These are phyloP conservation scores for Galeopterus variegatus DNA, from an alignment of 2,113 vertebrate genomes.

Conservation along the genomic window DNA sequence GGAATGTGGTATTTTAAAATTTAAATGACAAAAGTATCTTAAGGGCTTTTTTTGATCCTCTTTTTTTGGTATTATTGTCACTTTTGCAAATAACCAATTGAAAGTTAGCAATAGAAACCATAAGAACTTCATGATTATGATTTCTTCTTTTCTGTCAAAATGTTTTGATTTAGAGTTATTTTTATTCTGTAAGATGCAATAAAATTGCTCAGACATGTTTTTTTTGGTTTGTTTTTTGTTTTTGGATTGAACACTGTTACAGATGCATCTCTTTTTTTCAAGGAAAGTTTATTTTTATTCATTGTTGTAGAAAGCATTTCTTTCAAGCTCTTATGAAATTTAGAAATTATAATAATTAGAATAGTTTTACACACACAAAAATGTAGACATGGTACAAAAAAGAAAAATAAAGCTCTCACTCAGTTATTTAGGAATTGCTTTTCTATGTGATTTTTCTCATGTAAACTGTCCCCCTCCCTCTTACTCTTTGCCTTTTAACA, in stretches of 20 bases:
- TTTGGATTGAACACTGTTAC: background rate
- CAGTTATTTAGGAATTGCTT: conserved; percentile 20
- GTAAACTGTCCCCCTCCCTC: background rate
- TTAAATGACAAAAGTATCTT: conserved; percentile 78
- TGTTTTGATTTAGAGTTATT: conserved; percentile 65
- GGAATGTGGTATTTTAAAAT: conserved; percentile 53
- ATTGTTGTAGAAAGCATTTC: conserved; percentile 57
- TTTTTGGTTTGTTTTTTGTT: background rate
- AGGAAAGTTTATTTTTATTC: conserved; percentile 49
- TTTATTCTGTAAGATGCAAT: conserved; percentile 40
- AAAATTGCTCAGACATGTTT: background rate
- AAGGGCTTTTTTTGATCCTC: conserved; percentile 38
- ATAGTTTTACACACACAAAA: conserved; percentile 3
- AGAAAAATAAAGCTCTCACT: background rate
- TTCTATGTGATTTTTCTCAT: conserved; percentile 3
- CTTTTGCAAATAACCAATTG: conserved; percentile 32
- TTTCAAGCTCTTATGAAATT: conserved; percentile 49
- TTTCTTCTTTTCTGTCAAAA: conserved; percentile 52
- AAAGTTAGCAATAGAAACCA: conserved; percentile 50
- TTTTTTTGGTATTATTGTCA: conserved; percentile 52
- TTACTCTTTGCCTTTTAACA: background rate
- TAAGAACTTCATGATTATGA: conserved; percentile 43
- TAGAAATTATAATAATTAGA: conserved; percentile 42
- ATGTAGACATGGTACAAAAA: background rate
- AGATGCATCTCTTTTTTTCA: background rate